Evolutionary conservation across 2,113 vertebrate species (phyloP), one percentile per base, ranked within the genome.

Genomic region (Calidris pugnax): DNA sequence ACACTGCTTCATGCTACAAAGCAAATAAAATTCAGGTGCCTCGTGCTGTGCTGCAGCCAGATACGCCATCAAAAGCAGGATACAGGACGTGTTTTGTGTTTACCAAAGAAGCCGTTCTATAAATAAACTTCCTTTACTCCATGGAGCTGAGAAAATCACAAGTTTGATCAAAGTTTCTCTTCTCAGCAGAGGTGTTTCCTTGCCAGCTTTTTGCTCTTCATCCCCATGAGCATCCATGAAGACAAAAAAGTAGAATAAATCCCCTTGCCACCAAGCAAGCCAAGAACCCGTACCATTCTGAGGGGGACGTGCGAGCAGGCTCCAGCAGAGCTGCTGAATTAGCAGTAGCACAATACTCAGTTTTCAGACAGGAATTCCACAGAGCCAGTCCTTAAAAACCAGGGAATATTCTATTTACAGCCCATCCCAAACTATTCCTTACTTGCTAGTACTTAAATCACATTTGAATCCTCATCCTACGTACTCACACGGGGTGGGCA

Each of bases 131-230:
- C 64, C 64, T 87, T 53, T 84, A 41, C 76, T 89, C 43, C 47
- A 24, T 17, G 66, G 73, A 91, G 76, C 85, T 81, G 94, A 50
- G 39, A 87, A 85, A 73, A 94, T 94, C 66, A 10, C 92, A 78
- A 95, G 88, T 76, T 78, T 67, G 43, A 94, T 63, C 74, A 55
- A 93, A 95, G 95, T 92, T 93, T 87, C 68, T 59, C 72, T 57
- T 73, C 93, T 56, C 88, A 50, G 80, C 50, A 56, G 64, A 86
- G 51, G 59, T 22, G 21, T 55, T 86, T 93, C 69, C 64, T 93
- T 86, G 82, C 85, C 90, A 92, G 88, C 50, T 86, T 77, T 68
- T 87, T 92, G 79, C 68, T 86, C 83, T 84, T 94, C 72, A 3
- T 47, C 55, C 55, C 63, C 43, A 14, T 15, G 66, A 96, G 68